A percentile compares a stretch with the other conserved stretches of the same genome.
Evolutionary conservation across 2,113 vertebrate genomes (phyloP).

Genomic region (Rhea pennata): DNA sequence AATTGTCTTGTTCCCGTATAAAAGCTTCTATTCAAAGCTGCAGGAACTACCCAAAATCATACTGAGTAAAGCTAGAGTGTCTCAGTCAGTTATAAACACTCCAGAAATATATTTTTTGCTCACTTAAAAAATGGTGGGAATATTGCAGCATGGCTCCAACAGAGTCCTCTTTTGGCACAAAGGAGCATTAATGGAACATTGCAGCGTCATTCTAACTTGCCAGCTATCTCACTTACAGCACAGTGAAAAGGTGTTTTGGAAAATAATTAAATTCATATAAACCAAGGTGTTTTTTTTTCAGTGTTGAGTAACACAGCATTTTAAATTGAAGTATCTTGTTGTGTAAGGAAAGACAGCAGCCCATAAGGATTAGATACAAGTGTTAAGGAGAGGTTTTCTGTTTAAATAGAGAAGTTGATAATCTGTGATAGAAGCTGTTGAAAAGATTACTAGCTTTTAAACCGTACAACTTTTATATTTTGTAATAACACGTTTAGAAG

Average conservation of each 20-base stretch:
- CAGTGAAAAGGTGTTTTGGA: slow-evolving; percentile 42
- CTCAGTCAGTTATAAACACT: background rate
- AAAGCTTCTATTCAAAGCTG: background rate
- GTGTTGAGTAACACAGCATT: slow-evolving; percentile 26
- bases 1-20: background rate
- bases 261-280: slow-evolving; percentile 53
- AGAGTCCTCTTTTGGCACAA: background rate
- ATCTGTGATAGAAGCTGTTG: background rate
- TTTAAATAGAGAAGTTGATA: background rate
- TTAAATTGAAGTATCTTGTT: slow-evolving; percentile 30
- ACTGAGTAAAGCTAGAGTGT: background rate
- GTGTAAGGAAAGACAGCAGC: background rate
- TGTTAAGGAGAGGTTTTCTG: background rate
- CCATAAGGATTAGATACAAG: background rate
- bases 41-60: slow-evolving; percentile 1
- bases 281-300: slow-evolving; percentile 21
- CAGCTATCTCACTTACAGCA: slow-evolving; percentile 44
- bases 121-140: slow-evolving; percentile 23
- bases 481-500: background rate
- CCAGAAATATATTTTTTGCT: slow-evolving; percentile 6
- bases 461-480: background rate
- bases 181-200: slow-evolving; percentile 23
- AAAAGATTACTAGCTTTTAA: background rate
- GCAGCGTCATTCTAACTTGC: background rate
- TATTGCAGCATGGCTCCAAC: background rate